These are phyloP conservation scores for Phalera bucephala DNA, from an alignment of 2,888 invertebrate genomes.

Conservation along the genomic window DNA sequence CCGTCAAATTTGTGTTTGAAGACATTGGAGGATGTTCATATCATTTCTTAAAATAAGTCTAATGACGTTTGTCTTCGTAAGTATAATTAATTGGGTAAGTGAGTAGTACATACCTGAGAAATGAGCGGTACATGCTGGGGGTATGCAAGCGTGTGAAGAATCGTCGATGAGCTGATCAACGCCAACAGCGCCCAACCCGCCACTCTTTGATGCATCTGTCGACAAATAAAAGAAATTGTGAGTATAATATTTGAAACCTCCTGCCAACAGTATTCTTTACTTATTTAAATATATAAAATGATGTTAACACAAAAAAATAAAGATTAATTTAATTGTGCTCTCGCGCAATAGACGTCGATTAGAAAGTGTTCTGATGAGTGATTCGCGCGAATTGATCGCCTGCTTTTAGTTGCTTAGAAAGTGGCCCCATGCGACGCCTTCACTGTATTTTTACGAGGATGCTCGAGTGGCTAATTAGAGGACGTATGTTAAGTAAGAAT, in stretches of 20 bases:
- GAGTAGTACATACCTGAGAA: conserved; percentile 58
- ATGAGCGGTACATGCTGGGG: conserved; percentile 79
- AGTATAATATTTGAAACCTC: conserved; percentile 23
- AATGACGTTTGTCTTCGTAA: no score
- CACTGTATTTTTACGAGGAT: conserved; percentile 65
- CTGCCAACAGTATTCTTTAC: no score
- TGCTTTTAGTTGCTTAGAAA: conserved; percentile 73
- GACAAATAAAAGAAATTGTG: conserved; percentile 35
- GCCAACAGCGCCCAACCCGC: conserved; percentile 87
- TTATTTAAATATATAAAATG: no score
- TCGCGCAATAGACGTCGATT: conserved; percentile 62
- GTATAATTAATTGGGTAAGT: no score
- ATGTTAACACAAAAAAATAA: no score
- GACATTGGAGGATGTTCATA: no score
- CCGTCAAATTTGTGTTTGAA: no score
- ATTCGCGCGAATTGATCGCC: conserved; percentile 75
- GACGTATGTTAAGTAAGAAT: conserved; percentile 33
- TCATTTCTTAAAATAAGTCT: no score
- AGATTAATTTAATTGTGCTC: conserved; percentile 58
- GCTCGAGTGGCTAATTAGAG: conserved; percentile 56
- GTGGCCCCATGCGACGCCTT: conserved; percentile 58
- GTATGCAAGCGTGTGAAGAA: conserved; percentile 87
- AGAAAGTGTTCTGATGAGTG: conserved; percentile 80
- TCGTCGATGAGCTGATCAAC: conserved; percentile 86
- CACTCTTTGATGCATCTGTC: conserved; percentile 84